These are phyloP conservation scores for Andrena bicolor DNA, from an alignment of 2,888 invertebrate genomes.

Conservation along the genomic window DNA sequence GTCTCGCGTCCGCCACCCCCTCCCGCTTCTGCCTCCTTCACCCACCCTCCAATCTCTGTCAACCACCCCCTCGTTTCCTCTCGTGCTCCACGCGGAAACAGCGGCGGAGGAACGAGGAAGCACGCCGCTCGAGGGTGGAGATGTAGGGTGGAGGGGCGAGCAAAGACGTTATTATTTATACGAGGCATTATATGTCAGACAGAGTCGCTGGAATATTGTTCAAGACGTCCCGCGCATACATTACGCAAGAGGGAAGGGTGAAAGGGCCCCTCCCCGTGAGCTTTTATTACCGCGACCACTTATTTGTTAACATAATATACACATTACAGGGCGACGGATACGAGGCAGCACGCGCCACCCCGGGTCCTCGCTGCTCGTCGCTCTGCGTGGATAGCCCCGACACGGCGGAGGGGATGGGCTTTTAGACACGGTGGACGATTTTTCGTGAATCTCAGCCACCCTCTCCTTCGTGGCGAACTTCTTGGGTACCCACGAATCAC, in stretches of 20 bases:
- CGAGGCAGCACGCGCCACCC: slow-evolving; percentile 70
- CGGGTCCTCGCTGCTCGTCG: slow-evolving; percentile 20
- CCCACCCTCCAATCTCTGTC: slow-evolving; percentile 32
- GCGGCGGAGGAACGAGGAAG: slow-evolving; percentile 17
- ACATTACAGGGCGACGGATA: slow-evolving; percentile 77
- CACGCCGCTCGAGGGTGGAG: not conserved
- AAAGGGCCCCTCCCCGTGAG: slow-evolving; percentile 40
- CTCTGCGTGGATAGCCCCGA: slow-evolving; percentile 15
- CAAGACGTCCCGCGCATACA: slow-evolving; percentile 82
- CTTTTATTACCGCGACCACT: slow-evolving; percentile 83
- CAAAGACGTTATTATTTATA: slow-evolving; percentile 81
- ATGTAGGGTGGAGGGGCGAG: slow-evolving; percentile 41
- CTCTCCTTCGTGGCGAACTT: slow-evolving; percentile 3
- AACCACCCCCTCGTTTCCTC: slow-evolving; percentile 19
- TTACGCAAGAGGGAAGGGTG: slow-evolving; percentile 68
- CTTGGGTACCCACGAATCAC: slow-evolving; percentile 37
- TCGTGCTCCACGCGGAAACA: slow-evolving; percentile 18
- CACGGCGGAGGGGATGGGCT: slow-evolving; percentile 54
- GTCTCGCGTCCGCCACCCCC: slow-evolving; percentile 71
- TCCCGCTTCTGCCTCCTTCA: slow-evolving; percentile 55
- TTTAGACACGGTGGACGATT: slow-evolving; percentile 81
- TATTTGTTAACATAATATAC: slow-evolving; percentile 84
- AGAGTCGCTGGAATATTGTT: slow-evolving; percentile 82
- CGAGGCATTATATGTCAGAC: slow-evolving; percentile 81
- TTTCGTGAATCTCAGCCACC: slow-evolving; percentile 63